Evolutionary conservation across 2,888 invertebrate species (phyloP).

Genomic region (Glyphotaelius pellucidus): DNA sequence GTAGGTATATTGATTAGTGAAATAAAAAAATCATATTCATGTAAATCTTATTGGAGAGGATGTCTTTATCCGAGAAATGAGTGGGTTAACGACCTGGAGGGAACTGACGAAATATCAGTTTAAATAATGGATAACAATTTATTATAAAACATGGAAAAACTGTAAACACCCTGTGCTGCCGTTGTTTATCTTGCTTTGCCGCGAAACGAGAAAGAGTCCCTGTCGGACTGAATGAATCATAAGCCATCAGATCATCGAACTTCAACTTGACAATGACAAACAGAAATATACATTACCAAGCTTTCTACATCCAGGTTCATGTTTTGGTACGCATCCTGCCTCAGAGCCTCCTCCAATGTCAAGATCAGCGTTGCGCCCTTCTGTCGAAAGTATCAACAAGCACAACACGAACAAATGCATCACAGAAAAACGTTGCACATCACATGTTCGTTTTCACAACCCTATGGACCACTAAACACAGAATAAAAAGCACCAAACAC

Average conservation of each 20-base stretch:
- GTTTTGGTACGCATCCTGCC: slow-evolving; percentile 81
- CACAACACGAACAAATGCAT: slow-evolving; percentile 59
- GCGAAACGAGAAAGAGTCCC: slow-evolving; percentile 32
- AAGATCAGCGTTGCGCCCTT: slow-evolving; percentile 31
- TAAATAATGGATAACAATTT: not conserved
- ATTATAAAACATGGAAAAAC: not conserved
- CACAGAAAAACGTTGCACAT: slow-evolving; percentile 50
- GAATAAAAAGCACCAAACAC: slow-evolving; percentile 16
- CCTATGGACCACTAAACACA: slow-evolving; percentile 31
- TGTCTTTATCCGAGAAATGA: not conserved
- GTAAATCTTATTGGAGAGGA: not conserved
- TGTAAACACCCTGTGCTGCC: slow-evolving; percentile 24
- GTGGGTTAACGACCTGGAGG: not conserved
- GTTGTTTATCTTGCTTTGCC: slow-evolving; percentile 43
- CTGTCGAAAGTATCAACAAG: slow-evolving; percentile 43
- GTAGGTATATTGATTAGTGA: too few relatives aligned
- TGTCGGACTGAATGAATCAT: slow-evolving; percentile 17
- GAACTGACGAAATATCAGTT: not conserved
- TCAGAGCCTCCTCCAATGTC: slow-evolving; percentile 59
- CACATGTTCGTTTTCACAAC: slow-evolving; percentile 47
- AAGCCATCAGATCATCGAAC: slow-evolving; percentile 13
- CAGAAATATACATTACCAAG: slow-evolving; percentile 76
- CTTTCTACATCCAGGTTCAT: slow-evolving; percentile 85
- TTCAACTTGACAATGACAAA: slow-evolving; percentile 34
- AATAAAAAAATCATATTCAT: not conserved